Evolutionary conservation across 2,888 invertebrate species (phyloP), one percentile per base, ranked within the genome.

Genomic region (Trichogramma evanescens): DNA sequence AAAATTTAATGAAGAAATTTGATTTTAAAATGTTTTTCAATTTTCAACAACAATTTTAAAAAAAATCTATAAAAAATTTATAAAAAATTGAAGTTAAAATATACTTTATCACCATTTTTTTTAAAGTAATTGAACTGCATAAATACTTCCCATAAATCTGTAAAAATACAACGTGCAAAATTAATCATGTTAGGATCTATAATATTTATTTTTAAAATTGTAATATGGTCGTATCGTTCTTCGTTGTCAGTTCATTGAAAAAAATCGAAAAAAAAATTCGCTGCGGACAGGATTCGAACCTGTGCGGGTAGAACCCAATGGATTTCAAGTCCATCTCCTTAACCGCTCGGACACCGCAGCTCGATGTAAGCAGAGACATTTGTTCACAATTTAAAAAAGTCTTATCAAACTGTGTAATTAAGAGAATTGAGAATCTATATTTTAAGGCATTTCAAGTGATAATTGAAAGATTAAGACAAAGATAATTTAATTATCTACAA

Each of bases 261-360:
- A 53, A 54, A 54, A 63, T 62, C 58, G 68, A 71, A 74, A 74
- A 75, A 75, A 72, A 71, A 66, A 54, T 65, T 69, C 76, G 76
- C 76, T 77, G 75, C 76, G 75, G 74, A 76, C 76, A 76, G 76
- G 76, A 77, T 76, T 76, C 76, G 76, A 76, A 77, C 76, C 76
- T 76, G 76, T 72, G 76, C 76, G 76, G 76, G 76, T 73, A 75
- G 66, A 75, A 75, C 75, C 76, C 75, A 76, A 74, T 76, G 76
- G 76, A 76, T 77, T 76, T 77, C 76, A 76, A 76, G 75, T 77
- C 77, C 75, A 75, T 74, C 75, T 74, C 76, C 76, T 77, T 77
- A 76, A 76, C 77, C 76, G 71, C 77, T 77, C 77, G 77, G 76
- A 76, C 76, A 76, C 75, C 76, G 75, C 76, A 77, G 76, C 76